phyloP scores from a whole-genome alignment of 2,113 vertebrate species.

The Rhombomys opimus region DNA sequence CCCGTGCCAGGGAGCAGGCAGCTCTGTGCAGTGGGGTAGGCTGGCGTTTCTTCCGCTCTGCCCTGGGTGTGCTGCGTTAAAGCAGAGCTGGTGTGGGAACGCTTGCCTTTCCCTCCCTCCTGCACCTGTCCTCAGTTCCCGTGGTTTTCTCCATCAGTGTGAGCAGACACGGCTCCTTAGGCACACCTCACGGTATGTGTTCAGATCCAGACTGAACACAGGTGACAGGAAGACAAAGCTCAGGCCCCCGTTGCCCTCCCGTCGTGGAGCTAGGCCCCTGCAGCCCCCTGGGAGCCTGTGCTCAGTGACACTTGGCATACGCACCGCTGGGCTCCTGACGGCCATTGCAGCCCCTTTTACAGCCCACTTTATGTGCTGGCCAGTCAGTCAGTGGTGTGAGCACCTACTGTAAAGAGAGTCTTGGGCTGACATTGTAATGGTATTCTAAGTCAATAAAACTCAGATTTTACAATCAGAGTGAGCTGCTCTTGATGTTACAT shows the following conservation, averaged over 20 bases:
- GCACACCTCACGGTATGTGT: not conserved
- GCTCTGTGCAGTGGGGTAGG: too few relatives aligned
- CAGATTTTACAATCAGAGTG: conserved; percentile 49
- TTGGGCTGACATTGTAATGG: not conserved
- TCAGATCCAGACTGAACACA: not conserved
- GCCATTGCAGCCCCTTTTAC: not conserved
- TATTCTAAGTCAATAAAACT: conserved; percentile 64
- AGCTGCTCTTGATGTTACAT: conserved; percentile 38
- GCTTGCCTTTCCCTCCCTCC: not conserved
- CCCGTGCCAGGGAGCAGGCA: not conserved
- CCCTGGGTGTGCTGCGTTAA: not conserved
- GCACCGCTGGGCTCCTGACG: not conserved
- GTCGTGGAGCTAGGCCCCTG: not conserved
- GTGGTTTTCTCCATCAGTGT: not conserved
- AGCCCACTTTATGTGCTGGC: not conserved
- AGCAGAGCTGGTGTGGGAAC: not conserved
- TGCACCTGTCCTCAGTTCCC: not conserved
- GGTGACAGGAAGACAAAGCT: not conserved
- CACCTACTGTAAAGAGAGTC: conserved; percentile 21
- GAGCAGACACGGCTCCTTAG: not conserved
- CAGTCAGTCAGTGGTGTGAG: not conserved
- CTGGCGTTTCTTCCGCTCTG: not conserved
- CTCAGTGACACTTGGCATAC: not conserved
- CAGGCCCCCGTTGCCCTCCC: not conserved
- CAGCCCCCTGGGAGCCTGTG: not conserved